Percentiles rank a stretch among this genome's conserved stretches.
phyloP scores from a whole-genome alignment of 1,140 invertebrate species.

The Mamestra configurata region DNA sequence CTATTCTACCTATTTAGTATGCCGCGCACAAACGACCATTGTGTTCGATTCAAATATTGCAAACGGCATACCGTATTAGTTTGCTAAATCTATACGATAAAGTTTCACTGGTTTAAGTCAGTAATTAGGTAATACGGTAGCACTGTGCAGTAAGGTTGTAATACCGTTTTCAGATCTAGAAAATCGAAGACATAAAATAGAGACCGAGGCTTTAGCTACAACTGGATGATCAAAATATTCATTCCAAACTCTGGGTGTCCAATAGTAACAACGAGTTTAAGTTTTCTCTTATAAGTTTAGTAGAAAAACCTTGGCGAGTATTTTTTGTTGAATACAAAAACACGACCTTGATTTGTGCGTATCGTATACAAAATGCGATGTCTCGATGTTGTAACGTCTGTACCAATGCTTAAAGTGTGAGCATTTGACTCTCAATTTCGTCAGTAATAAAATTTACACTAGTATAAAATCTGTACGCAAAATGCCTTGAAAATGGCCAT shows the following conservation, averaged over 20 bases:
- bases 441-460: neutral
- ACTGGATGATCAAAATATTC: too few relatives aligned
- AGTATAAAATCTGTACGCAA: neutral
- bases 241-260: too few relatives aligned
- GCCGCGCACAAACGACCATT: neutral
- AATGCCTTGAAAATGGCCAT: conserved; percentile 4
- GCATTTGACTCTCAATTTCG: neutral
- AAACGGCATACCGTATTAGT: conserved; percentile 5
- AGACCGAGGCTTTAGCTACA: too few relatives aligned
- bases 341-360: neutral
- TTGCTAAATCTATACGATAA: neutral
- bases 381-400: neutral
- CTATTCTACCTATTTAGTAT: conserved; percentile 8
- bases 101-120: neutral
- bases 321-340: neutral
- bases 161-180: too few relatives aligned
- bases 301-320: neutral
- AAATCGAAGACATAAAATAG: too few relatives aligned
- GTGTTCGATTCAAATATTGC: neutral
- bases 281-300: neutral
- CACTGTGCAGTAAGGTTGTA: too few relatives aligned
- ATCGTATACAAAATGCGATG: neutral
- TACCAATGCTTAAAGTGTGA: neutral
- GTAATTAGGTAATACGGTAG: neutral
- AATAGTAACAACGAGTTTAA: neutral